Evolutionary conservation across 2,113 vertebrate species (phyloP).

Genomic region (Rhineura floridana): DNA sequence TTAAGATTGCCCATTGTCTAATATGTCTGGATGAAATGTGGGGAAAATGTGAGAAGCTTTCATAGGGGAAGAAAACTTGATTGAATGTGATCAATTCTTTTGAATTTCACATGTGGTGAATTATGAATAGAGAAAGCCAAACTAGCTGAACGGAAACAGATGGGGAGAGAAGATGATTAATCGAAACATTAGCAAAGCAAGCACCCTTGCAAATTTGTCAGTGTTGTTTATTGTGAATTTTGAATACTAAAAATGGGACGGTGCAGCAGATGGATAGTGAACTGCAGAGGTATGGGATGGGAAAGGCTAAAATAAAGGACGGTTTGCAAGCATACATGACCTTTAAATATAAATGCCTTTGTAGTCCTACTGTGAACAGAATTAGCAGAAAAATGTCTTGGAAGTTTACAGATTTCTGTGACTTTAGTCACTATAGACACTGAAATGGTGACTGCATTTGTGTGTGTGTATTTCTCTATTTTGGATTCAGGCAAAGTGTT

Average conservation of each 20-base stretch:
- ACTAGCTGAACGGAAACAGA: constrained; percentile 40
- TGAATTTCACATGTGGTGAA: not conserved
- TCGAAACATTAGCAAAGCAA: constrained; percentile 24
- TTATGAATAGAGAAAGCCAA: constrained; percentile 38
- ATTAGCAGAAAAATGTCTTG: not conserved
- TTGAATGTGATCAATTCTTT: constrained; percentile 28
- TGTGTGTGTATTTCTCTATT: fast-evolving
- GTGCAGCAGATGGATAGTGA: constrained; percentile 17
- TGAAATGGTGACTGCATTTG: not conserved
- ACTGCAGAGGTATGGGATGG: fast-evolving
- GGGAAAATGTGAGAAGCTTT: not conserved
- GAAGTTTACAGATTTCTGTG: not conserved
- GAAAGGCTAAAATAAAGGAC: not conserved
- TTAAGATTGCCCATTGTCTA: not conserved
- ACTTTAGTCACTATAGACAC: not conserved
- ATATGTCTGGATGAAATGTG: not conserved
- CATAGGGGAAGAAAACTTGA: constrained; percentile 5
- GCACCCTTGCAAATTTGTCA: constrained; percentile 13
- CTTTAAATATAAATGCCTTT: not conserved
- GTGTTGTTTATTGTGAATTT: not conserved
- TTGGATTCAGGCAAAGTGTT: not conserved
- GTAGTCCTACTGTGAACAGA: not conserved
- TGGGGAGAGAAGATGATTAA: constrained; percentile 37
- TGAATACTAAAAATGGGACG: not conserved
- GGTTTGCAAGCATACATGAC: not conserved